Conservation (phyloP, 2,797 vertebrate genomes). For the Cryptoprocta ferox region DNA sequence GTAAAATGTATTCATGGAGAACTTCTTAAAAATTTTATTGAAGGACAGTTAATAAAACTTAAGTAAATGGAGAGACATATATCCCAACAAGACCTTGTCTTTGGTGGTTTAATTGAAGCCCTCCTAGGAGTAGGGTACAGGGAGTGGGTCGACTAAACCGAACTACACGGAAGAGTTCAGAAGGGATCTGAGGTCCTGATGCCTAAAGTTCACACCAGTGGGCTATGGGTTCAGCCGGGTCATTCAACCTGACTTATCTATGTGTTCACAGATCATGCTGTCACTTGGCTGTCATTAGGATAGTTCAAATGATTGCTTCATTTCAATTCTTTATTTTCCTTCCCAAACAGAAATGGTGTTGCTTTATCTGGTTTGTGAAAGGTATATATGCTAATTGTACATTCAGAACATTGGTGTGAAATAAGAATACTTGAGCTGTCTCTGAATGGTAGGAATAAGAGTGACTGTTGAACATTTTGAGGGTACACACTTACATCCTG, state of each 20-base stretch:
- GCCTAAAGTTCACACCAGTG: not conserved
- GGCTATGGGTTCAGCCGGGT: not conserved
- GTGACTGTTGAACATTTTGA: not conserved
- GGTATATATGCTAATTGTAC: not conserved
- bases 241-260: not conserved
- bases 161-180: not conserved
- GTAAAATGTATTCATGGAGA: not conserved
- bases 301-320: conserved; percentile 64
- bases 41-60: not conserved
- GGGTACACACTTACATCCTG: accelerated
- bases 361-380: not conserved
- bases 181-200: not conserved
- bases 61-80: not conserved
- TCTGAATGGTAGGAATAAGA: not conserved
- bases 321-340: conserved; percentile 38
- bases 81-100: not conserved
- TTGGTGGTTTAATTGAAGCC: not conserved
- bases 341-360: not conserved
- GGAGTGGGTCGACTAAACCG: no score
- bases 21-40: not conserved
- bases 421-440: not conserved
- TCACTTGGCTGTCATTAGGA: conserved; percentile 15
- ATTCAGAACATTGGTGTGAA: not conserved
- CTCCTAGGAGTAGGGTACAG: not conserved
- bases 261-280: conserved; percentile 48